These are phyloP conservation scores for Cryptocheilus praepositus DNA, from an alignment of 2,888 invertebrate species.

Conservation along the genomic window DNA sequence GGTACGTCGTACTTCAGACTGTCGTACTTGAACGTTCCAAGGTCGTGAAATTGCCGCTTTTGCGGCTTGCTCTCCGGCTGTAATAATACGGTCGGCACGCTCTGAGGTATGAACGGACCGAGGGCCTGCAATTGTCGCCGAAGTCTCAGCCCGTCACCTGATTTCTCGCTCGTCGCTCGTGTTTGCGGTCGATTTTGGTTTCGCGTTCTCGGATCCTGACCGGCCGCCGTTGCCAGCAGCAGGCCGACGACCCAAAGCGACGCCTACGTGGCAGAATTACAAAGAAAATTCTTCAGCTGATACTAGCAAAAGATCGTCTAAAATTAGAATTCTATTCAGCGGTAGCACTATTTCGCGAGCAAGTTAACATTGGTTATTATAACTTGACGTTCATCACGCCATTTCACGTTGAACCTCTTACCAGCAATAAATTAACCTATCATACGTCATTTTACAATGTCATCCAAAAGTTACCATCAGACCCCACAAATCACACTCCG, in stretches of 20 bases:
- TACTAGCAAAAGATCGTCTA: too few relatives aligned
- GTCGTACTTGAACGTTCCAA: constrained; percentile 40
- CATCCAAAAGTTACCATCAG: too few relatives aligned
- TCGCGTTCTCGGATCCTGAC: constrained; percentile 56
- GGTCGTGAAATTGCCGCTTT: constrained; percentile 59
- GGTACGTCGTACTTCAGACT: constrained; percentile 20
- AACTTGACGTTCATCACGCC: too few relatives aligned
- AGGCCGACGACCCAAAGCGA: constrained; percentile 59
- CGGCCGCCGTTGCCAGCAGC: constrained; percentile 53
- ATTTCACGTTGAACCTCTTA: too few relatives aligned
- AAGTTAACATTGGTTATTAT: too few relatives aligned
- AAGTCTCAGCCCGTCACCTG: constrained; percentile 37
- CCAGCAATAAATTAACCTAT: too few relatives aligned
- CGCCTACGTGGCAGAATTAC: constrained; percentile 44
- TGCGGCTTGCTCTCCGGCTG: constrained; percentile 46
- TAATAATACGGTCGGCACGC: constrained; percentile 30
- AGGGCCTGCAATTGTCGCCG: constrained; percentile 47
- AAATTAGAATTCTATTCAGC: too few relatives aligned
- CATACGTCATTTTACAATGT: too few relatives aligned
- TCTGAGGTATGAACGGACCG: constrained; percentile 36
- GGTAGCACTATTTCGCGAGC: too few relatives aligned
- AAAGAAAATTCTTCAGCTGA: background rate
- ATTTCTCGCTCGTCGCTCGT: constrained; percentile 25
- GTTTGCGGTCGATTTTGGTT: constrained; percentile 43
- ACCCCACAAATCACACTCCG: too few relatives aligned